Evolutionary conservation across 2,113 vertebrate species (phyloP).

Genomic region (Gasterosteus nipponicus): DNA sequence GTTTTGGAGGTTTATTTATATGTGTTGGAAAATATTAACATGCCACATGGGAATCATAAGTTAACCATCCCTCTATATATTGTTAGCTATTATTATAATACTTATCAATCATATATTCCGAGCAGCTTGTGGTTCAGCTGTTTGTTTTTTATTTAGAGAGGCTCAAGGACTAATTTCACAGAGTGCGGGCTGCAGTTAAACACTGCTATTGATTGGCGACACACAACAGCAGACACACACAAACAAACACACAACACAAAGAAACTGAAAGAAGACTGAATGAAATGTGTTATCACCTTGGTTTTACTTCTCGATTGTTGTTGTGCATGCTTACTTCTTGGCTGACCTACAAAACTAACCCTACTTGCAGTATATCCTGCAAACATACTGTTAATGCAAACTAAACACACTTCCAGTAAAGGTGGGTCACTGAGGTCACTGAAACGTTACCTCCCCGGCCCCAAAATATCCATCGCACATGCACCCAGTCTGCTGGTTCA

Average conservation of each 20-base stretch:
- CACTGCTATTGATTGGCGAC: constrained; percentile 5
- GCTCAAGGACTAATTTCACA: constrained; percentile 27
- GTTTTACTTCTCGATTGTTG: neutral
- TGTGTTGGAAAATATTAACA: neutral
- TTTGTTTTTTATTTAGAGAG: constrained; percentile 25
- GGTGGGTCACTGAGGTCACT: neutral
- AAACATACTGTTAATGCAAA: no score
- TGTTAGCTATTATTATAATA: neutral
- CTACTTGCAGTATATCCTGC: no score
- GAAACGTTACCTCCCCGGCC: constrained; percentile 7
- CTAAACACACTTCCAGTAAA: neutral
- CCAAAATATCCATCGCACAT: constrained; percentile 9
- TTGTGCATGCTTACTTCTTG: no score
- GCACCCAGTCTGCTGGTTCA: neutral
- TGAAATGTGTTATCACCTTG: neutral
- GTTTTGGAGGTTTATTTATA: neutral
- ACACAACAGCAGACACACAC: neutral
- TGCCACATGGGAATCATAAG: neutral
- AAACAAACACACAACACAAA: constrained; percentile 6
- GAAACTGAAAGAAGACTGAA: neutral
- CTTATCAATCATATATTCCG: constrained; percentile 1
- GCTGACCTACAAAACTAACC: no score
- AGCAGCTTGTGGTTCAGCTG: constrained; percentile 5
- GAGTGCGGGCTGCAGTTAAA: neutral
- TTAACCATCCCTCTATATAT: neutral